Evolutionary conservation across 2,888 invertebrate genomes (phyloP).

Genomic region (Drosophila kanekoi): DNA sequence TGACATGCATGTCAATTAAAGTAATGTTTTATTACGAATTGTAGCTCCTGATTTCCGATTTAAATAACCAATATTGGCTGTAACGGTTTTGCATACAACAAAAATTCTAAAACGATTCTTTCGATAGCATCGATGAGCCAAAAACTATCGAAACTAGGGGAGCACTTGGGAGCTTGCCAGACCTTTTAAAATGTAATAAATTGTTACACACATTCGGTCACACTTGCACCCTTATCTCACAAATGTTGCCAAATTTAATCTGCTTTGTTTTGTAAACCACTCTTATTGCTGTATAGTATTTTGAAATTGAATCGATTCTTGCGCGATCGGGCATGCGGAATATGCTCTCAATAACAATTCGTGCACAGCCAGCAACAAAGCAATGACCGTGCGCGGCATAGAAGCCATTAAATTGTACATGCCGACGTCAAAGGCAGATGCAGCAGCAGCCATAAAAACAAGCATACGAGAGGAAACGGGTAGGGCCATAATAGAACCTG

Average conservation of each 20-base stretch:
- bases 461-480: conserved; percentile 72
- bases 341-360: conserved; percentile 40
- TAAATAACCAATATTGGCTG: too few relatives aligned
- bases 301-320: not conserved
- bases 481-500: conserved; percentile 43
- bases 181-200: conserved; percentile 4
- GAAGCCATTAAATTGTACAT: conserved; percentile 82
- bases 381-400: conserved; percentile 79
- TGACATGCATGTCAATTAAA: too few relatives aligned
- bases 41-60: too few relatives aligned
- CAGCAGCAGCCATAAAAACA: conserved; percentile 58
- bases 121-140: conserved; percentile 15
- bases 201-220: conserved; percentile 10
- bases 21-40: too few relatives aligned
- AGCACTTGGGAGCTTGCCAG: conserved; percentile 24
- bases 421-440: conserved; percentile 59
- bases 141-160: conserved; percentile 8
- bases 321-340: conserved; percentile 17
- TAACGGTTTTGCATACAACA: not conserved
- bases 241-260: conserved; percentile 54
- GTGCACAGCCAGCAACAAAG: conserved; percentile 37
- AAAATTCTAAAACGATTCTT: not conserved
- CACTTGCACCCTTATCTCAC: conserved; percentile 44
- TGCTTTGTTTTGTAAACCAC: conserved; percentile 51
- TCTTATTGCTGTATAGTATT: conserved; percentile 18